Percentiles rank a stretch among this genome's conserved stretches.
Conservation (phyloP, 1,140 invertebrate species). For the Rhizoglyphus robini region DNA sequence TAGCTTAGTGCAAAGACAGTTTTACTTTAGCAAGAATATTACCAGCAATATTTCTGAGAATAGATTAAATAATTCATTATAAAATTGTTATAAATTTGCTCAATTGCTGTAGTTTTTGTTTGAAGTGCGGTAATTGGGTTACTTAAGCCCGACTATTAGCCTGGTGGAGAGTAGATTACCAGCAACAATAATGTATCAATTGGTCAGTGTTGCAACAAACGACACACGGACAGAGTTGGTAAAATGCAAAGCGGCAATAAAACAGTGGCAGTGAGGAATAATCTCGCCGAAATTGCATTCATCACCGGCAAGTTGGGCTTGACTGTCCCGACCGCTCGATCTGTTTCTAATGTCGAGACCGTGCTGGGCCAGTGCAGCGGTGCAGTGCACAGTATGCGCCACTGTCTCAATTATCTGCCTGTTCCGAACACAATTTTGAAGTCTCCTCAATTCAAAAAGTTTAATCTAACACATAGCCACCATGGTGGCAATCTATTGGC, state of each 20-base stretch:
- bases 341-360: slow-evolving; percentile 6
- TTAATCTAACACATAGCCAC: neutral
- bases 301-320: neutral
- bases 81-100: too few relatives aligned
- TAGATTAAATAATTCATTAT: neutral
- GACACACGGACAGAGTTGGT: neutral
- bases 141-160: neutral
- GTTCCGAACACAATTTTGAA: slow-evolving; percentile 6
- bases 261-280: neutral
- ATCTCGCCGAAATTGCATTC: neutral
- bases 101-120: too few relatives aligned
- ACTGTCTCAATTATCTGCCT: neutral
- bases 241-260: neutral
- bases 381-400: neutral
- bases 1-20: too few relatives aligned
- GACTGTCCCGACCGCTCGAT: neutral
- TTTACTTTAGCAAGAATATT: too few relatives aligned
- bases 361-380: neutral
- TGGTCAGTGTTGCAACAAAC: neutral
- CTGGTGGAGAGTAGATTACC: neutral
- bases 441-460: neutral
- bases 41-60: neutral
- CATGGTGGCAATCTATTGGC: neutral
- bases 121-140: neutral
- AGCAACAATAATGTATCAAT: neutral